Evolutionary conservation across 2,113 vertebrate genomes (phyloP).

Genomic region (Pyxicephalus adspersus): DNA sequence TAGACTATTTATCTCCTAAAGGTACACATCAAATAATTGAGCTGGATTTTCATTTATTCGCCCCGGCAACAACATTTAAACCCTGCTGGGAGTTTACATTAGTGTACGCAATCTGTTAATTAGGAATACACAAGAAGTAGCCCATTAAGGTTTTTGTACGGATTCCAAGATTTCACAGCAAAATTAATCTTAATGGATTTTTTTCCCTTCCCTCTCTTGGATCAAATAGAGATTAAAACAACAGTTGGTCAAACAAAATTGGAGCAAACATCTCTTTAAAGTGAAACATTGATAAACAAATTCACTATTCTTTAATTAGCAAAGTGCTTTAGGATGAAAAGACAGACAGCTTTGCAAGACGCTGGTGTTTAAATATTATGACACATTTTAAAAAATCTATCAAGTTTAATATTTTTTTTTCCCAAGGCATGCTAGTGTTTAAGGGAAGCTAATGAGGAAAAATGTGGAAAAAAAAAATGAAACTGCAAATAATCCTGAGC

Average conservation of each 20-base stretch:
- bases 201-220: slow-evolving; percentile 21
- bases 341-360: neutral
- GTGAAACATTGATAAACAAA: slow-evolving; percentile 48
- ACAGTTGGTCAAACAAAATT: slow-evolving; percentile 56
- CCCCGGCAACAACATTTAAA: slow-evolving; percentile 57
- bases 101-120: slow-evolving; percentile 61
- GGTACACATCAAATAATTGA: slow-evolving; percentile 40
- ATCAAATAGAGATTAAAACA: slow-evolving; percentile 54
- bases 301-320: slow-evolving; percentile 49
- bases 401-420: slow-evolving; percentile 5
- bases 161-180: slow-evolving; percentile 58
- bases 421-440: no score
- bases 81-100: slow-evolving; percentile 59
- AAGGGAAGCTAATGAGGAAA: no score
- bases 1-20: slow-evolving; percentile 46
- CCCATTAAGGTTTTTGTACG: slow-evolving; percentile 59
- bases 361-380: slow-evolving; percentile 1
- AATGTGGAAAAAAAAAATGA: no score
- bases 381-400: slow-evolving; percentile 11
- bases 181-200: slow-evolving; percentile 65
- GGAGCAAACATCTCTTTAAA: slow-evolving; percentile 35
- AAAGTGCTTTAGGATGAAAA: slow-evolving; percentile 24
- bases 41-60: slow-evolving; percentile 48
- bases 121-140: slow-evolving; percentile 60
- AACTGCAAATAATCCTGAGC: no score